A percentile compares a stretch with the other conserved stretches of the same genome.
phyloP scores from a whole-genome alignment of 2,113 vertebrate genomes.

The Fregata magnificens region DNA sequence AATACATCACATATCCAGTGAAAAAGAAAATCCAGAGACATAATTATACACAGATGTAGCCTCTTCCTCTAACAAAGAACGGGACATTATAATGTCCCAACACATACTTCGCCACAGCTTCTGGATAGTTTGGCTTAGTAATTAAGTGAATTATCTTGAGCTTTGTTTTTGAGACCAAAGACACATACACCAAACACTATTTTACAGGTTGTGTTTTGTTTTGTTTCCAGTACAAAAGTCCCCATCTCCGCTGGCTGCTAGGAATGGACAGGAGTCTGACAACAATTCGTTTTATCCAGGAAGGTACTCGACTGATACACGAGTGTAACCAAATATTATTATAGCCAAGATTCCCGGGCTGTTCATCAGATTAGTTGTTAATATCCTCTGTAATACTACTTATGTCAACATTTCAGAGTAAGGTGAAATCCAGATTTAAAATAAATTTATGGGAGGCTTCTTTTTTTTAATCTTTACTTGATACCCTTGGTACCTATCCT shows the following conservation, averaged over 20 bases:
- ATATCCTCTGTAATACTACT: not conserved
- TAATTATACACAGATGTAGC: not conserved
- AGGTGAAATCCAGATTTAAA: not conserved
- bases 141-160: not conserved
- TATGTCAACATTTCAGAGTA: not conserved
- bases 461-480: not conserved
- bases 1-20: not conserved
- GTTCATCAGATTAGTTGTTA: not conserved
- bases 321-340: not conserved
- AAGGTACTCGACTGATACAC: not conserved
- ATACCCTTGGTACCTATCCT: not conserved
- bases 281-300: fast-evolving
- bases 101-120: not conserved
- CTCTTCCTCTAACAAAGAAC: not conserved
- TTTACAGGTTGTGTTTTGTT: not conserved
- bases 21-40: not conserved
- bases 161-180: not conserved
- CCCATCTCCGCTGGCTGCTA: not conserved
- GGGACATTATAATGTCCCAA: not conserved
- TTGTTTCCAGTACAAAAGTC: not conserved
- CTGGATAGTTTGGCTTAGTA: not conserved
- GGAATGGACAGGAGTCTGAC: not conserved
- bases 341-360: not conserved
- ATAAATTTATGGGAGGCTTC: not conserved
- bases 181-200: not conserved